These are phyloP conservation scores for Portevinia maculata DNA, from an alignment of 2,888 invertebrate genomes.

Conservation along the genomic window DNA sequence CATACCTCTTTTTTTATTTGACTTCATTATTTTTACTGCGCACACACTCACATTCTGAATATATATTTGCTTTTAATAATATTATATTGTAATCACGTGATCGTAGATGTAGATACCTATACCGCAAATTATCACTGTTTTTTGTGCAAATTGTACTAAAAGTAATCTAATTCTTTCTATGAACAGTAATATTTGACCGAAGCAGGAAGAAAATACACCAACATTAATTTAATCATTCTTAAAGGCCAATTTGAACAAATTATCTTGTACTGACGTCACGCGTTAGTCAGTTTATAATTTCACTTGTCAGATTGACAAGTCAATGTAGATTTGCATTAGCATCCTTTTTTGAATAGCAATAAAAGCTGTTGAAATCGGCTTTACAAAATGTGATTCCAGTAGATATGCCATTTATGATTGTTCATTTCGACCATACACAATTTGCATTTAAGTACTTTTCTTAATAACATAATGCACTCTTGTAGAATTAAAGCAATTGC, in stretches of 20 bases:
- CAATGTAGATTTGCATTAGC: too few relatives aligned
- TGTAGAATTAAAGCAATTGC: slow-evolving; percentile 16
- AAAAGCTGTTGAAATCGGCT: background rate
- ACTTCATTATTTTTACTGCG: too few relatives aligned
- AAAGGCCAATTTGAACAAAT: background rate
- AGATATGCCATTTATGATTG: background rate
- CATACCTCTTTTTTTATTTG: too few relatives aligned
- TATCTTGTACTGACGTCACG: background rate
- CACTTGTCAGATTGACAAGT: slow-evolving; percentile 5
- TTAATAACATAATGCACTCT: slow-evolving; percentile 5
- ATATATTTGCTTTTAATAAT: too few relatives aligned
- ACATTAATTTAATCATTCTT: background rate
- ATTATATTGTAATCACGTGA: too few relatives aligned
- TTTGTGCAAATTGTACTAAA: background rate
- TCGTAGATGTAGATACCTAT: too few relatives aligned
- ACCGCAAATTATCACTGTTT: too few relatives aligned
- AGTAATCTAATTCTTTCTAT: background rate
- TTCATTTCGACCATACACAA: background rate
- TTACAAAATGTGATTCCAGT: background rate
- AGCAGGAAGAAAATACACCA: background rate
- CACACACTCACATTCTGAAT: too few relatives aligned
- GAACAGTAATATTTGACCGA: too few relatives aligned
- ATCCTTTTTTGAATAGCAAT: background rate
- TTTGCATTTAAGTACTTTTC: slow-evolving; percentile 15
- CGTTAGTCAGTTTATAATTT: background rate